These are phyloP conservation scores for Eupithecia exiguata DNA, from an alignment of 2,888 invertebrate species.

Conservation along the genomic window DNA sequence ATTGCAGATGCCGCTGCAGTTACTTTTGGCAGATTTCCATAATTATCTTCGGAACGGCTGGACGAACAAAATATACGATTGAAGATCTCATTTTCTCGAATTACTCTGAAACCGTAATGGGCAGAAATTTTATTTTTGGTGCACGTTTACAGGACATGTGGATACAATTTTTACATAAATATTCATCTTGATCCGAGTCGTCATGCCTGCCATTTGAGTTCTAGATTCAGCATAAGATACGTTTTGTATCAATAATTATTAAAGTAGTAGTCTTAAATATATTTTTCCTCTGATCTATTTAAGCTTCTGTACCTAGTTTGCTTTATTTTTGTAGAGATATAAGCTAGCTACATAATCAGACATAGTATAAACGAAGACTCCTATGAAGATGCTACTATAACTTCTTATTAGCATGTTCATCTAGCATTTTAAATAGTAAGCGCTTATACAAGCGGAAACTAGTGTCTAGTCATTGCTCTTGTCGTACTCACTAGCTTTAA, in stretches of 20 bases:
- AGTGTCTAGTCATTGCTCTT: background rate
- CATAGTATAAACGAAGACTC: background rate
- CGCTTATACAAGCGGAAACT: background rate
- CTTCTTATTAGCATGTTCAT: background rate
- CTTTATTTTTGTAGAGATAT: background rate
- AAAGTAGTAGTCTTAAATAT: background rate
- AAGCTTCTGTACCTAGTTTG: background rate
- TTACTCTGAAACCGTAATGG: no score
- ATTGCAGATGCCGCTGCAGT: no score
- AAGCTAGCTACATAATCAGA: background rate
- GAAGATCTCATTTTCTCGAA: no score
- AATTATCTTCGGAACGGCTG: no score
- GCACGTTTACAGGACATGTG: no score
- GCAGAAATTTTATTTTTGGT: no score
- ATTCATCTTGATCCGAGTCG: no score
- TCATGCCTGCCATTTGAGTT: no score
- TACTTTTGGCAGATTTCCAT: no score
- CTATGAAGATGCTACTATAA: background rate
- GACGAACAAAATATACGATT: no score
- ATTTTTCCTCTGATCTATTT: conserved; percentile 12
- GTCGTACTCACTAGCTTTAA: conserved; percentile 1
- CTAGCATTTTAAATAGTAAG: background rate
- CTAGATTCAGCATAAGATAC: background rate
- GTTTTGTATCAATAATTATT: background rate
- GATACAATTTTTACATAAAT: no score